A percentile compares a stretch with the other conserved stretches of the same genome.
phyloP scores from a whole-genome alignment of 2,797 vertebrate species.

The Pygocentrus nattereri region DNA sequence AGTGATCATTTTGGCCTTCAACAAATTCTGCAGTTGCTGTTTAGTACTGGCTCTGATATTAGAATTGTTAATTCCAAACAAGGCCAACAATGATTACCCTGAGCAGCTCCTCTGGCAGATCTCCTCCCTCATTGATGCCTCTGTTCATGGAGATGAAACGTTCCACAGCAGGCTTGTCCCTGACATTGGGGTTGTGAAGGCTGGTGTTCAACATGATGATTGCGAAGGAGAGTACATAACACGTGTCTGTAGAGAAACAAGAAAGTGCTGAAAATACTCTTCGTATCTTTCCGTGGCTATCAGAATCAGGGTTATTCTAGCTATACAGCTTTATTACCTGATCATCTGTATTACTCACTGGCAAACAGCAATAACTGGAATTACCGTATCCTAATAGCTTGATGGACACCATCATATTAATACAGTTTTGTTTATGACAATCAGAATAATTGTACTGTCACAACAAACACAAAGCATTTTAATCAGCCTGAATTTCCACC shows the following conservation, averaged over 20 bases:
- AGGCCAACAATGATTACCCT: slow-evolving; percentile 74
- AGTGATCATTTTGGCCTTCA: no score
- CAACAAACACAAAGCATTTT: not conserved
- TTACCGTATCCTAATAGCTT: not conserved
- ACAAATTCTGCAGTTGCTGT: no score
- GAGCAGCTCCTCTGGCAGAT: slow-evolving; percentile 93
- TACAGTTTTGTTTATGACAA: not conserved
- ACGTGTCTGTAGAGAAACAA: slow-evolving; percentile 84
- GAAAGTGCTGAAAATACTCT: not conserved
- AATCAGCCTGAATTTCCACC: not conserved
- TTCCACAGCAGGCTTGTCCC: slow-evolving; percentile 92
- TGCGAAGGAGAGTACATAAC: slow-evolving; percentile 95
- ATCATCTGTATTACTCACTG: not conserved
- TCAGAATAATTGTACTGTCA: not conserved
- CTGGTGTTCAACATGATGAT: slow-evolving; percentile 99
- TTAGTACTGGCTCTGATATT: not conserved
- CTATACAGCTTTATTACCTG: not conserved
- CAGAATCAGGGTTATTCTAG: no score
- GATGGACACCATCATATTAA: slow-evolving; percentile 9
- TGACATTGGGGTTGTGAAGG: slow-evolving; percentile 93
- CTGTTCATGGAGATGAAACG: slow-evolving; percentile 96
- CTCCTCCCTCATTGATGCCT: slow-evolving; percentile 94
- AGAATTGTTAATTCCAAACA: no score
- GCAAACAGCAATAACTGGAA: not conserved
- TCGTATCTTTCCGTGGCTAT: not conserved